Conservation (phyloP, 2,888 invertebrate species). For the Zeuzera pyrina region DNA sequence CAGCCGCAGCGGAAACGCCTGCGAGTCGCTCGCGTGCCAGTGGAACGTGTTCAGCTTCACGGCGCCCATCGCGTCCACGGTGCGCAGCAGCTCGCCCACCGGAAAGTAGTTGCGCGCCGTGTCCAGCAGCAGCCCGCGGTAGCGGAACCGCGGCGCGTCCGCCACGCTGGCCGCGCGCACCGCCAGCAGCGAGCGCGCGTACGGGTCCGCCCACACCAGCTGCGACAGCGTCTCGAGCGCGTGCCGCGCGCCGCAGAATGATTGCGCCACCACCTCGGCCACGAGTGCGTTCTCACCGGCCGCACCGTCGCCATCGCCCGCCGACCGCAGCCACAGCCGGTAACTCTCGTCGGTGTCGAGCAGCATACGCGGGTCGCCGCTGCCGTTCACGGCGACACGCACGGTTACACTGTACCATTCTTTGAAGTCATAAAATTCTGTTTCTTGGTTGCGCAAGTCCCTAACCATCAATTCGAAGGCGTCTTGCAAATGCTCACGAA, state of each 20-base stretch:
- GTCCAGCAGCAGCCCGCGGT: slow-evolving; percentile 91
- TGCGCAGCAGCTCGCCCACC: slow-evolving; percentile 76
- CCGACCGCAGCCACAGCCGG: slow-evolving; percentile 68
- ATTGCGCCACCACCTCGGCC: slow-evolving; percentile 74
- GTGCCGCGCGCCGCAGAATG: slow-evolving; percentile 83
- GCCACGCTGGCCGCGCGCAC: slow-evolving; percentile 75
- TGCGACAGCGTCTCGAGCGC: slow-evolving; percentile 84
- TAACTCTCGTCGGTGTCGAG: slow-evolving; percentile 83
- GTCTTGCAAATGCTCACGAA: slow-evolving; percentile 41
- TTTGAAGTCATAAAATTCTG: slow-evolving; percentile 31
- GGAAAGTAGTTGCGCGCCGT: slow-evolving; percentile 90
- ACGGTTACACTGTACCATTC: slow-evolving; percentile 53
- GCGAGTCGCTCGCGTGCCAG: slow-evolving; percentile 91
- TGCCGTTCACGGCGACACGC: slow-evolving; percentile 56
- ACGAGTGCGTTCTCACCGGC: slow-evolving; percentile 37
- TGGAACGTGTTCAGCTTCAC: slow-evolving; percentile 93
- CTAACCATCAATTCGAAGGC: slow-evolving; percentile 61
- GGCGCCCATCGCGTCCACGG: slow-evolving; percentile 88
- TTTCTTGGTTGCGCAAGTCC: slow-evolving; percentile 54
- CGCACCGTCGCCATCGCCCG: slow-evolving; percentile 42
- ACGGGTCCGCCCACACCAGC: slow-evolving; percentile 82
- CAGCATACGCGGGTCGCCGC: slow-evolving; percentile 66
- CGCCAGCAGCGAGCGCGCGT: slow-evolving; percentile 70
- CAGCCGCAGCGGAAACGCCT: slow-evolving; percentile 89
- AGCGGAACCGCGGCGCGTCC: slow-evolving; percentile 82